A percentile compares a stretch with the other conserved stretches of the same genome.
These are phyloP conservation scores for Pycnonotus jocosus DNA, from an alignment of 2,113 vertebrate genomes.

Conservation along the genomic window DNA sequence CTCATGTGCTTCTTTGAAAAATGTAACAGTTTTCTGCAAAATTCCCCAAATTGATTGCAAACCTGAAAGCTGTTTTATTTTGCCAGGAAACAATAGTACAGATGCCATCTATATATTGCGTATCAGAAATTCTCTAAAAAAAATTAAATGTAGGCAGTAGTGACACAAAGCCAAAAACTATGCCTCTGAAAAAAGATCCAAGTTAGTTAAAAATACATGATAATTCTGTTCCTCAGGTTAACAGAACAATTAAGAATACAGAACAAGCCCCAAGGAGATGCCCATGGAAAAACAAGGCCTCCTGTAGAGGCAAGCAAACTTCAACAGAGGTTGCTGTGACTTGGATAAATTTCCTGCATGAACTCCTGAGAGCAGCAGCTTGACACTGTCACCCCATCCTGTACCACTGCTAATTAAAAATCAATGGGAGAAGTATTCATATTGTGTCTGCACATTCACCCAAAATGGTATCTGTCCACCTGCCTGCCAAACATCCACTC, in stretches of 20 bases:
- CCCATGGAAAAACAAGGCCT: not conserved
- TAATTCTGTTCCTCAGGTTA: not conserved
- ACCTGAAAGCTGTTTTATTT: not conserved
- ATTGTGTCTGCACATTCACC: not conserved
- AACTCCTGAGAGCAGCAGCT: not conserved
- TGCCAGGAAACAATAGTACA: not conserved
- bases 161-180: not conserved
- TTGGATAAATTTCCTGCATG: not conserved
- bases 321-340: not conserved
- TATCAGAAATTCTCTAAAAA: not conserved
- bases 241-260: accelerated
- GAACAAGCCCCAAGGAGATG: not conserved
- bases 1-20: not conserved
- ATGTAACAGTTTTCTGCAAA: not conserved
- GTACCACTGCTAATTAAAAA: not conserved
- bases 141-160: not conserved
- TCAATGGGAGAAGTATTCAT: not conserved
- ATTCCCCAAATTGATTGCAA: not conserved
- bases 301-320: not conserved
- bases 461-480: not conserved
- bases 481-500: not conserved
- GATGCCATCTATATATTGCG: not conserved
- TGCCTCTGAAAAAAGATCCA: not conserved
- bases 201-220: not conserved
- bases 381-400: not conserved